These are phyloP conservation scores for Heliconius charithonia DNA, from an alignment of 2,888 invertebrate species.

Conservation along the genomic window DNA sequence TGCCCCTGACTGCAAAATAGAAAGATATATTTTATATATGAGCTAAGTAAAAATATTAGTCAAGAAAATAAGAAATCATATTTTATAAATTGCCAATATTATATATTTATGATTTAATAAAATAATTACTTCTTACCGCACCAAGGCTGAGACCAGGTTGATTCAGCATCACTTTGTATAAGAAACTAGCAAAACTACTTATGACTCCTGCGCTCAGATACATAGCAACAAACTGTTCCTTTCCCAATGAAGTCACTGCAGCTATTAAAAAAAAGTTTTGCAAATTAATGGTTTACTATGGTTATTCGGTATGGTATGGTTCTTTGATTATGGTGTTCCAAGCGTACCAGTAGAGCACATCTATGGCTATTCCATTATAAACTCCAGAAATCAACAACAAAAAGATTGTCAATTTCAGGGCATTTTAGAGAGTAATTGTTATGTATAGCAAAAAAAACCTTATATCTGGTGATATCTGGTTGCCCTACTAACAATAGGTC, in stretches of 20 bases:
- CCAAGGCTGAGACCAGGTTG: constrained; percentile 93
- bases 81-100: neutral
- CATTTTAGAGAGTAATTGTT: neutral
- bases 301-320: too few relatives aligned
- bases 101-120: neutral
- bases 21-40: constrained; percentile 14
- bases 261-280: constrained; percentile 64
- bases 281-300: too few relatives aligned
- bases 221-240: constrained; percentile 95
- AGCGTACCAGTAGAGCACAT: too few relatives aligned
- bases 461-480: neutral
- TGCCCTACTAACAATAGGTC: neutral
- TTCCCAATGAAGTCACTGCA: constrained; percentile 90
- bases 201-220: constrained; percentile 95
- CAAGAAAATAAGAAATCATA: neutral
- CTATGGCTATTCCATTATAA: too few relatives aligned
- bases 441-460: neutral
- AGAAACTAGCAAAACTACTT: constrained; percentile 92
- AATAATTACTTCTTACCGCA: constrained; percentile 87
- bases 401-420: too few relatives aligned
- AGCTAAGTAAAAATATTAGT: neutral
- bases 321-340: too few relatives aligned
- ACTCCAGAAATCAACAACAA: too few relatives aligned
- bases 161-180: constrained; percentile 88
- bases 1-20: constrained; percentile 93